Evolutionary conservation across 2,888 invertebrate genomes (phyloP), one percentile per base, ranked within the genome.

Genomic region (Agrochola circellaris): DNA sequence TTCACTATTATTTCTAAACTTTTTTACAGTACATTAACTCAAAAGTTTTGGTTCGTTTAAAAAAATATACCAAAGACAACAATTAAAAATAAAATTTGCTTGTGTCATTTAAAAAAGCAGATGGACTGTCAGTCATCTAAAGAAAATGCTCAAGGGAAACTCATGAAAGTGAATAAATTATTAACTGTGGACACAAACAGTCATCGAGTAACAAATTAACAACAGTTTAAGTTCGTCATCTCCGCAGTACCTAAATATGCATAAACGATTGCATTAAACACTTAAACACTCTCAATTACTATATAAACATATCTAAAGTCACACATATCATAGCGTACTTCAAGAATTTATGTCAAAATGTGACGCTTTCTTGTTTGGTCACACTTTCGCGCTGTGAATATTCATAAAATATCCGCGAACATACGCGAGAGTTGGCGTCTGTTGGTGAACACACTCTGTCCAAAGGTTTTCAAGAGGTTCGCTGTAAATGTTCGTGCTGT

Each of bases 311-410:
- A 38, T 38, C 65, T 9, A n/a, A 66, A 61, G 45, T 26, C 75
- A 79, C 71, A 83, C 79, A 83, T 83, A 75, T 83, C 83, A 75
- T 83, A 8, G 61, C 34, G 34, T 2, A 11, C 69, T 75, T 62
- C 30, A 78, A 72, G 66, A 69, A 84, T 84, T 45, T 58, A 78
- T 84, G 84, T 84, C 84, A 84, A 69, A 72, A 82, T 69, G 38
- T n/a, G 64, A 30, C 60, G 75, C 84, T 84, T 76, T 84, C 82
- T 68, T 76, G 82, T 73, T 79, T 64, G 48, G 75, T 65, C 82
- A 71, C 85, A 84, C 84, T 84, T 84, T 82, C 82, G 68, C 73
- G 45, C 38, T 13, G 69, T 84, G 85, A 84, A 84, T 84, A 84
- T 84, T 84, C 78, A 84, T 84, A 67, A 60, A 80, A 75, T 75